Percentiles rank a stretch among this genome's conserved stretches.
Evolutionary conservation across 2,797 vertebrate genomes (phyloP).

Genomic region (Gymnoscopelus microlampas): DNA sequence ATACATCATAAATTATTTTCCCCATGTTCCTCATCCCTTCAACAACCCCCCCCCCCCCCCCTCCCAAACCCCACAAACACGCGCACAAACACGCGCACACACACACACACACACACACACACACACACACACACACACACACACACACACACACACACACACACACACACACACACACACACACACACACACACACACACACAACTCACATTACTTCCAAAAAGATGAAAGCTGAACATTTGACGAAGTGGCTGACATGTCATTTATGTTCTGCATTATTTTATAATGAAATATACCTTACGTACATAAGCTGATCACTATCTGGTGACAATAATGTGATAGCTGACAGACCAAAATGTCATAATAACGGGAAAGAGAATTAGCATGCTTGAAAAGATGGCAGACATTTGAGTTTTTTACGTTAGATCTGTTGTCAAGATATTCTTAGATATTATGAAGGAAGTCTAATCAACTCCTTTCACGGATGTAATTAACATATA

Average conservation of each 20-base stretch:
- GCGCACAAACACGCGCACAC: too few species aligned
- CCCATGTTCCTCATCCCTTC: too few species aligned
- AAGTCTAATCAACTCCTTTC: constrained; percentile 48
- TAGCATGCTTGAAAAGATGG: constrained; percentile 43
- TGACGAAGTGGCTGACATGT: constrained; percentile 54
- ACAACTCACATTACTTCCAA: constrained; percentile 35
- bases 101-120: too few species aligned
- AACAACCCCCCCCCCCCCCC: too few species aligned
- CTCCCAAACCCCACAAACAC: too few species aligned
- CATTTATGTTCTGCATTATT: constrained; percentile 48
- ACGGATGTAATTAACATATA: constrained; percentile 44
- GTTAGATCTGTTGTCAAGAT: constrained; percentile 46
- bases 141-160: too few species aligned
- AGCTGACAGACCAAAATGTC: constrained; percentile 62
- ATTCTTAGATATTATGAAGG: constrained; percentile 46
- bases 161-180: too few species aligned
- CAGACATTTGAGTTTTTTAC: constrained; percentile 51
- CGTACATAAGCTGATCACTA: constrained; percentile 52
- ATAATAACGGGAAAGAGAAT: constrained; percentile 53
- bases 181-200: too few species aligned
- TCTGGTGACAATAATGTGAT: constrained; percentile 58
- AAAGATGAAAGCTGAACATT: constrained; percentile 49
- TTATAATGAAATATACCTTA: constrained; percentile 56
- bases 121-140: too few species aligned
- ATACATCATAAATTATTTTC: constrained; percentile 32